Evolutionary conservation across 2,113 vertebrate genomes (phyloP).

Genomic region (Epinephelus lanceolatus): DNA sequence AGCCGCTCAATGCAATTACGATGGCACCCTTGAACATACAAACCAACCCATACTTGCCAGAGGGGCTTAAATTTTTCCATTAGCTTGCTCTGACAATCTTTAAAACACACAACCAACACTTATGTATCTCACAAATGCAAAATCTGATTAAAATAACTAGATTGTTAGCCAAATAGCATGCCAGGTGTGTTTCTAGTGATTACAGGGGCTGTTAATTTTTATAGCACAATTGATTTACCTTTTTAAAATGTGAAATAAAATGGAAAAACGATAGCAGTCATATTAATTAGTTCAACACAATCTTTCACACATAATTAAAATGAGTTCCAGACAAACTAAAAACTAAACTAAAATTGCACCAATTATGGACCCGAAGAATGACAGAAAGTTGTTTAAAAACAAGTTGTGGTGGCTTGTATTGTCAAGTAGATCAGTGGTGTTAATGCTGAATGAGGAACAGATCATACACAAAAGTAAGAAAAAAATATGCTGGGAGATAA

Average conservation of each 20-base stretch:
- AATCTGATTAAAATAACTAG: not conserved
- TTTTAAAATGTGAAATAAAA: not conserved
- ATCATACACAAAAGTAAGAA: not conserved
- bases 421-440: not conserved
- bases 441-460: not conserved
- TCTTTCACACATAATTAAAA: not conserved
- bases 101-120: not conserved
- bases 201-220: not conserved
- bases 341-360: not conserved
- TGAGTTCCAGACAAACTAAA: not conserved
- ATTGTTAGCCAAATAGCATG: not conserved
- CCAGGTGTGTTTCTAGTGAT: constrained; percentile 3
- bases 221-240: not conserved
- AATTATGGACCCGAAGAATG: not conserved
- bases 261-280: not conserved
- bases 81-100: not conserved
- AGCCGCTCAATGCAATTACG: constrained; percentile 25
- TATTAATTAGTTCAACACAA: not conserved
- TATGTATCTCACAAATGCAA: constrained; percentile 1
- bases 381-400: not conserved
- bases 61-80: constrained; percentile 30
- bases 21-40: not conserved
- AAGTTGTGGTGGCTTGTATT: not conserved
- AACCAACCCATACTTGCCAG: not conserved
- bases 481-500: not conserved